Base-by-base conservation (phyloP, 2,888 invertebrate genomes). In the Zaprionus lineosus region DNA sequence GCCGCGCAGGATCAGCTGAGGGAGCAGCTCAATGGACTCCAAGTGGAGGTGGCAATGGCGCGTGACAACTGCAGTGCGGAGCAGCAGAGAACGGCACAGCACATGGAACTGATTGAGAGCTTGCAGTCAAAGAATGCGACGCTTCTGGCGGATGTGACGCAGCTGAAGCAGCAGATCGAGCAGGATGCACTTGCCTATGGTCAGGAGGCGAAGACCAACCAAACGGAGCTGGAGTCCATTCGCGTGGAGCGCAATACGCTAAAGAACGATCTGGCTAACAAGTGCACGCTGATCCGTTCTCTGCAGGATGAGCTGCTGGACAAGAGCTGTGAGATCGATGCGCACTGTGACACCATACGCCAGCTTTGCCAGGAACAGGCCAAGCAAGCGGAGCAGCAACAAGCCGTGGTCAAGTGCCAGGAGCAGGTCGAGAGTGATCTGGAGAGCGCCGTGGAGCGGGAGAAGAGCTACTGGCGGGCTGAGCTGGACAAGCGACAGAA, bases 401-500 rank as follows among this genome's bases (percentile, higher is more conserved):
- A 90, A 73, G 86, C 90, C 18, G 89, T 90, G 56, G 89, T 91
- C 66, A 91, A 90, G 73, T 84, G 90, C 14, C 89, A 90, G 50
- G 89, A 91, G 61, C 77, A 81, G 62, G 81, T 91, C 4, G 91
- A 92, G 71, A 81, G 72, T 1, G 88, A 86, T 18, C 88, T 91
- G 78, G 89, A 91, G 69, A 77, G 87, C 14, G 89, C 90, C 19
- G 66, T 92, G 3, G 88, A 91, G 57, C 87, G 88, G 1, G 91
- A 91, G 76, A 88, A 90, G 71, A 81, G 85, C 41, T 89, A 91
- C 65, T 89, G 91, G 74, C 89, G 91, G 6, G 88, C 86, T 1
- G 92, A 92, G 75, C 83, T 92, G 53, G 91, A 91, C 67, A 92
- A 92, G 74, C 91, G 91, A 19, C 91, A 92, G 81, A 91, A 91